These are phyloP conservation scores for Zophobas atratus DNA, from an alignment of 1,140 invertebrate species.

Conservation along the genomic window DNA sequence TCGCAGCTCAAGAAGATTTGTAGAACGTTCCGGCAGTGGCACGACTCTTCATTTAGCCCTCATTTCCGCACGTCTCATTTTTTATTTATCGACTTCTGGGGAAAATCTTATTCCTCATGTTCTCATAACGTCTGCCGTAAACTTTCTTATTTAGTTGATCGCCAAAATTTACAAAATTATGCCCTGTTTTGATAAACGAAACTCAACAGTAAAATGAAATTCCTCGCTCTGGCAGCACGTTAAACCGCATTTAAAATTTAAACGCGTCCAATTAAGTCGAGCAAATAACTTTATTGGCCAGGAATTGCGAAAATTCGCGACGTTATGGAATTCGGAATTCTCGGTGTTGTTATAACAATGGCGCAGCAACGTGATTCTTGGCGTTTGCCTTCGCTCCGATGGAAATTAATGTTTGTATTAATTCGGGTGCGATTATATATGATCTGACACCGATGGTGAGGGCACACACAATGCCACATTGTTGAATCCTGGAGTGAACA, in stretches of 20 bases:
- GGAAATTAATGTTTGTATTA: constrained; percentile 33
- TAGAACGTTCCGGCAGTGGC: not conserved
- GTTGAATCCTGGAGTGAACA: constrained; percentile 27
- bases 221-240: constrained; percentile 12
- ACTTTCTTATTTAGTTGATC: not conserved
- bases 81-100: not conserved
- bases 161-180: constrained; percentile 6
- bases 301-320: constrained; percentile 35
- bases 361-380: constrained; percentile 25
- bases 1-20: not conserved
- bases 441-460: constrained; percentile 35
- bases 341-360: constrained; percentile 22
- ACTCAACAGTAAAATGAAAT: constrained; percentile 25
- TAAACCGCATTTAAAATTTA: constrained; percentile 41
- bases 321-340: constrained; percentile 27
- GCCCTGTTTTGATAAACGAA: constrained; percentile 30
- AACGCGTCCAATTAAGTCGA: constrained; percentile 41
- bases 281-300: constrained; percentile 39
- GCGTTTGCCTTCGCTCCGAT: constrained; percentile 31
- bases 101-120: not conserved
- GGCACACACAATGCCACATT: constrained; percentile 24
- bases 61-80: not conserved
- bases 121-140: not conserved
- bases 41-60: not conserved
- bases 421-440: constrained; percentile 28